Evolutionary conservation across 2,797 vertebrate genomes (phyloP).

Genomic region (Amphiprion clarkii): DNA sequence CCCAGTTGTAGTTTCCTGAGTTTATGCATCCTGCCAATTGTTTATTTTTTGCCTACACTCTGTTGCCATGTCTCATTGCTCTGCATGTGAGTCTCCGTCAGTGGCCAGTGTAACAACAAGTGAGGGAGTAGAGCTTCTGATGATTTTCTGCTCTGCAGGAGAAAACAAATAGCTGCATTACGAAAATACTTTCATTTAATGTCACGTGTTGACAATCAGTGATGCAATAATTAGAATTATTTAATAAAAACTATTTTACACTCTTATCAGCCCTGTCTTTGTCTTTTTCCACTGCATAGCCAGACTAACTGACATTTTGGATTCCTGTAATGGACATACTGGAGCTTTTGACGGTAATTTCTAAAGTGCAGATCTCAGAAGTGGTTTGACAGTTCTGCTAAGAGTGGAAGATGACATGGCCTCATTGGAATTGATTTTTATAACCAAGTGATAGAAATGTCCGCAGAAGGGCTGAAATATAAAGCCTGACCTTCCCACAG

Average conservation of each 20-base stretch:
- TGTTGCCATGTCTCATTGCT: too few species aligned
- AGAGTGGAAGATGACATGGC: constrained; percentile 38
- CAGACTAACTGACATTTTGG: constrained; percentile 41
- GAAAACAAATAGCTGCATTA: background rate
- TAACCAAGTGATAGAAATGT: constrained; percentile 37
- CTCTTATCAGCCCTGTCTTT: background rate
- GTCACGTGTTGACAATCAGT: background rate
- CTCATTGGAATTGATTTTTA: constrained; percentile 37
- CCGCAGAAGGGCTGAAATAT: constrained; percentile 26
- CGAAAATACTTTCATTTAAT: background rate
- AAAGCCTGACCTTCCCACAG: constrained; percentile 29
- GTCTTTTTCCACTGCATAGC: background rate
- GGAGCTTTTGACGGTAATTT: constrained; percentile 19
- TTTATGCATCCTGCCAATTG: too few species aligned
- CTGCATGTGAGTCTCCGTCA: too few species aligned
- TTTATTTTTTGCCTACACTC: too few species aligned
- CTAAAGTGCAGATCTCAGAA: constrained; percentile 44
- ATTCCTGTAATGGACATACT: constrained; percentile 20
- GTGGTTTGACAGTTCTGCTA: constrained; percentile 50
- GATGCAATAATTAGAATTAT: too few species aligned
- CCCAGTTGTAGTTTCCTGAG: too few species aligned
- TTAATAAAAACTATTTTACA: too few species aligned
- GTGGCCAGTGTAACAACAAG: too few species aligned
- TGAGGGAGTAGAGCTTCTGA: background rate
- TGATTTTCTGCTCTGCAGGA: background rate